These are phyloP conservation scores for Microtus oregoni DNA, from an alignment of 2,113 vertebrate genomes.

Conservation along the genomic window DNA sequence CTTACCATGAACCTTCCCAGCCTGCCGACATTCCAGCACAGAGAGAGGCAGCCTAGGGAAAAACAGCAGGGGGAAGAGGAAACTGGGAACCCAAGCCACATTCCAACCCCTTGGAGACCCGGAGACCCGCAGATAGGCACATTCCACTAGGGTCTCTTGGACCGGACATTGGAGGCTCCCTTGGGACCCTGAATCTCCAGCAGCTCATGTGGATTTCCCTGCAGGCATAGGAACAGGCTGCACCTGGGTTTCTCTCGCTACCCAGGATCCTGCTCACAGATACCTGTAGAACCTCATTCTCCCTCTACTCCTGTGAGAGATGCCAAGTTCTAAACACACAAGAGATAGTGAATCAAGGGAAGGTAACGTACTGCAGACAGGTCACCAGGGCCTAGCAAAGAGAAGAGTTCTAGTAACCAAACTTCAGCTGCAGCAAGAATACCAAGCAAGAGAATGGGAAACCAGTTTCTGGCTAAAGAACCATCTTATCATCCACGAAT, in stretches of 20 bases:
- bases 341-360: not conserved
- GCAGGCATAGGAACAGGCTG: not conserved
- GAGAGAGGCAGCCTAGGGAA: constrained; percentile 43
- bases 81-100: constrained; percentile 29
- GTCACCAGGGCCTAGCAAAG: not conserved
- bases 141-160: constrained; percentile 53
- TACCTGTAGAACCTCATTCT: not conserved
- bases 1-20: constrained; percentile 74
- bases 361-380: not conserved
- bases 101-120: constrained; percentile 28
- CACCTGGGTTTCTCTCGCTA: not conserved
- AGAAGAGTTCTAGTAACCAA: not conserved
- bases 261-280: not conserved
- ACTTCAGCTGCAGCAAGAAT: constrained; percentile 7
- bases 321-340: not conserved
- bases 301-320: not conserved
- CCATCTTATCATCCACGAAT: constrained; percentile 24
- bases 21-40: constrained; percentile 70
- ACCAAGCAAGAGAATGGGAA: not conserved
- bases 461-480: constrained; percentile 13
- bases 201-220: not conserved
- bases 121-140: constrained; percentile 57
- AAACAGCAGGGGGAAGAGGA: constrained; percentile 59
- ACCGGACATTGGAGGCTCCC: not conserved
- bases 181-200: not conserved